Evolutionary conservation across 2,797 vertebrate genomes (phyloP).

Genomic region (Danio kyathit): DNA sequence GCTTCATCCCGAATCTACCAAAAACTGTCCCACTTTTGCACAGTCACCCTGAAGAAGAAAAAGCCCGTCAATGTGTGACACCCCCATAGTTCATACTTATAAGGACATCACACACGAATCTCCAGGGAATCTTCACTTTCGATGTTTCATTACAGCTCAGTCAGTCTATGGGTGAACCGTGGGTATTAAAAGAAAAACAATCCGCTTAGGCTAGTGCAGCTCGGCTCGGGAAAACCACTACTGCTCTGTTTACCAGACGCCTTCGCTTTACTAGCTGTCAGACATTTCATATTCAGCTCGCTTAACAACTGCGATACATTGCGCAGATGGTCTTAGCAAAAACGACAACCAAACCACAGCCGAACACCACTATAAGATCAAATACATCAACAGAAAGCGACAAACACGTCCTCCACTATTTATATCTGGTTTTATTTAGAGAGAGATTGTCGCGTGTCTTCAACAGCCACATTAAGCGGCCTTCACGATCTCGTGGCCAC

Average conservation of each 20-base stretch:
- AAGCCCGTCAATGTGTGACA: background rate
- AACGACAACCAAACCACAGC: background rate
- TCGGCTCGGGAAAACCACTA: conserved; percentile 34
- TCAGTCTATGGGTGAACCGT: conserved; percentile 28
- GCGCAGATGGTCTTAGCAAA: background rate
- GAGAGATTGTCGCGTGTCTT: conserved; percentile 39
- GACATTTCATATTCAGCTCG: conserved; percentile 28
- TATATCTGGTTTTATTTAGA: conserved; percentile 40
- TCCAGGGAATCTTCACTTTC: conserved; percentile 42
- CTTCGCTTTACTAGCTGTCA: conserved; percentile 18
- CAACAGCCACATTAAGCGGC: conserved; percentile 38
- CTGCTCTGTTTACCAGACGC: conserved; percentile 47
- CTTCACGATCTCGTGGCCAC: conserved; percentile 44
- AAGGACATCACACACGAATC: background rate
- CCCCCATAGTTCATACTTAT: background rate
- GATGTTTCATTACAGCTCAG: conserved; percentile 12
- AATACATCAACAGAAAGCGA: background rate
- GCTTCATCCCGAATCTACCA: background rate
- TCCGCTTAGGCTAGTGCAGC: conserved; percentile 80
- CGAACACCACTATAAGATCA: background rate
- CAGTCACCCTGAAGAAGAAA: background rate
- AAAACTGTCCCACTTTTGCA: background rate
- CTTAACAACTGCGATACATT: background rate
- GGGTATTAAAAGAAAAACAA: conserved; percentile 88
- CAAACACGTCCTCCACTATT: background rate